Percentiles rank a stretch among this genome's conserved stretches.
phyloP scores from a whole-genome alignment of 2,113 vertebrate genomes.

The Pteropus alecto region DNA sequence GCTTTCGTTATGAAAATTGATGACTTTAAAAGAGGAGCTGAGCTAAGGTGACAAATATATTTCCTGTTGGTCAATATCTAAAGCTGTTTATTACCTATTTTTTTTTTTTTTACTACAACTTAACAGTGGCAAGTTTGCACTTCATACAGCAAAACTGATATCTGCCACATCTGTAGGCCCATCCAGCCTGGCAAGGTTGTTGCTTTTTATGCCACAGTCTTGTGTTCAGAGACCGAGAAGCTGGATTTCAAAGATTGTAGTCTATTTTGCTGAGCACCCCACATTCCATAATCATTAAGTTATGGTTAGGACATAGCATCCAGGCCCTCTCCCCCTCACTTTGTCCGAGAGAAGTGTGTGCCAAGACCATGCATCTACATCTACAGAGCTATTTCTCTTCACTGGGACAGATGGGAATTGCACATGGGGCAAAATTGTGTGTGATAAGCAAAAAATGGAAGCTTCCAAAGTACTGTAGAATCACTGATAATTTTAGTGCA shows the following conservation, averaged over 20 bases:
- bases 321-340: background rate
- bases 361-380: background rate
- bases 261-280: background rate
- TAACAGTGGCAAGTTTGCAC: background rate
- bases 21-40: background rate
- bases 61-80: background rate
- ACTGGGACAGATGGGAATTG: background rate
- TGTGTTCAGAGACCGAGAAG: background rate
- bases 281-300: background rate
- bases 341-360: background rate
- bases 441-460: background rate
- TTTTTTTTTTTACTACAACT: background rate
- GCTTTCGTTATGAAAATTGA: constrained; percentile 20
- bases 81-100: background rate
- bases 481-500: constrained; percentile 11
- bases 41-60: background rate
- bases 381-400: background rate
- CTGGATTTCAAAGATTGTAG: background rate
- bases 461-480: background rate
- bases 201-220: background rate
- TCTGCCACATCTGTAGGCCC: background rate
- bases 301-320: background rate
- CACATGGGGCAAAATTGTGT: background rate
- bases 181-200: background rate
- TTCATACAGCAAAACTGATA: background rate